Evolutionary conservation across 2,113 vertebrate species (phyloP), one percentile per base, ranked within the genome.

Genomic region (Pseudonaja textilis): DNA sequence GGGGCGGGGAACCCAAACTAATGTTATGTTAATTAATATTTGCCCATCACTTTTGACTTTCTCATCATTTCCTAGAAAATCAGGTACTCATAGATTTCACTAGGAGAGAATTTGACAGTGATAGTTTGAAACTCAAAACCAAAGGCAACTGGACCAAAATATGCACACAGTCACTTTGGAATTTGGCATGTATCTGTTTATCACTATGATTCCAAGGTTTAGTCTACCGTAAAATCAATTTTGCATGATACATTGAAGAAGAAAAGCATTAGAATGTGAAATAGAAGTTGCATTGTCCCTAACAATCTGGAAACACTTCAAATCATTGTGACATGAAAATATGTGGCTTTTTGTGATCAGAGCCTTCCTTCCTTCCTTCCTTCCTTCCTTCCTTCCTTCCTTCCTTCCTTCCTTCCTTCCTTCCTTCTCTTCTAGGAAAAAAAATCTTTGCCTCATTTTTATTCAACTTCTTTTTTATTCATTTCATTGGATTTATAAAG

Each of bases 221-320:
- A 93, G 52, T 64, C 55, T 92, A 69, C 25, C 94, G 12, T 74
- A 96, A 96, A 97, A 47, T 25, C 64, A 91, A 8, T 95, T 92
- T 96, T 47, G 56, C 90, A 42, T 47, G 90, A 87, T 94, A 88
- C 3, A 61, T 18, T 69, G 29, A 91, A 10, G 10, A 95, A 20
- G n/a, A 47, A 20, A 95, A 93, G 64, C 25, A 91, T 0, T 42
- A 45, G 14, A 85, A 8, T 29, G 74, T 91, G 91, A 26, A 54
- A 89, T 6, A 12, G 92, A 94, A 94, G 16, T 29, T 61, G 22
- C 11, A 81, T 42, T 4, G 8, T 61, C 91, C 85, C 86, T 57
- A 89, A 93, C 55, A 12, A 54, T 93, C 93, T 91, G 87, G 54
- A 95, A 89, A 57, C 89, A 42, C 22, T 86, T 85, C 85, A 39